These are phyloP conservation scores for Gallinago solitaria DNA, from an alignment of 2,797 vertebrate genomes.

Conservation along the genomic window DNA sequence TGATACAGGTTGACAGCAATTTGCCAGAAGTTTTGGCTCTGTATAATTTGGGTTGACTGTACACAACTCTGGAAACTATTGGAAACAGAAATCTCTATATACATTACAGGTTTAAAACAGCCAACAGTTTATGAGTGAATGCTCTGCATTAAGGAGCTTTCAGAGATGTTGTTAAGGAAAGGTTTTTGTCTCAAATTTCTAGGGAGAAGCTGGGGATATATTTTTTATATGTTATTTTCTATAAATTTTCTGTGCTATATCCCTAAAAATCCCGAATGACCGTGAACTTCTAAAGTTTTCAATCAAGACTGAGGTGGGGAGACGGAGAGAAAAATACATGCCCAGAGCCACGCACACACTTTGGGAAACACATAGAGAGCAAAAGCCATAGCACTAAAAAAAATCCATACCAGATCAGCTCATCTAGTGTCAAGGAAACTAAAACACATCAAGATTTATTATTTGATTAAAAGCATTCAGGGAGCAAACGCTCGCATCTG, in stretches of 20 bases:
- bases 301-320: not conserved
- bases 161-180: not conserved
- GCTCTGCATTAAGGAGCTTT: not conserved
- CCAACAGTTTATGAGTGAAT: not conserved
- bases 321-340: not conserved
- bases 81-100: not conserved
- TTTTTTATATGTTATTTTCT: not conserved
- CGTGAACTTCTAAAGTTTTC: not conserved
- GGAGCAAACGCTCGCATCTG: not conserved
- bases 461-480: not conserved
- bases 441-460: not conserved
- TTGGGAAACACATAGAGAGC: not conserved
- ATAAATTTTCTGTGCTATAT: not conserved
- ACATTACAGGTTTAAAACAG: not conserved
- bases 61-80: not conserved
- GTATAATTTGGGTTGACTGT: not conserved
- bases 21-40: not conserved
- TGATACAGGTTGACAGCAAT: slow-evolving; percentile 10
- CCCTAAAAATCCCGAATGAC: not conserved
- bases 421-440: not conserved
- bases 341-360: not conserved
- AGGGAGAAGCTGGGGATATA: not conserved
- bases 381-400: not conserved
- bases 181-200: slow-evolving; percentile 2
- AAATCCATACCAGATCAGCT: not conserved